phyloP scores from a whole-genome alignment of 2,113 vertebrate genomes.

The Charina bottae region DNA sequence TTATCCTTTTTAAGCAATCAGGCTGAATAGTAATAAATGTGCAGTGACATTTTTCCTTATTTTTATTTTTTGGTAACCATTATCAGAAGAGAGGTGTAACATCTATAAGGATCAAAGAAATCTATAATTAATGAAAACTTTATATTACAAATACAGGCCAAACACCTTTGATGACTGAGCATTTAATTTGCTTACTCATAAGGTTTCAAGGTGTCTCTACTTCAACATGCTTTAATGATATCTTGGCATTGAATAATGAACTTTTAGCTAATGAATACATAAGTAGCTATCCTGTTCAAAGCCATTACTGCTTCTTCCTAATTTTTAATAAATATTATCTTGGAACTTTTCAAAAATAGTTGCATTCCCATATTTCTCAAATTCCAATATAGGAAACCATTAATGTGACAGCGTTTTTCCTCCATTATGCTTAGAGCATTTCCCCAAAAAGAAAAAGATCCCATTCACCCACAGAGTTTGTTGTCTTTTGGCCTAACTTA shows the following conservation, averaged over 20 bases:
- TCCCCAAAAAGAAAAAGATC: neutral
- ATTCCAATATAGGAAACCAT: constrained; percentile 33
- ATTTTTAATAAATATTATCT: constrained; percentile 7
- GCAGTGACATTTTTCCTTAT: neutral
- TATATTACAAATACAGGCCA: neutral
- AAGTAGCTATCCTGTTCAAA: constrained; percentile 7
- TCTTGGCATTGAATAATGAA: constrained; percentile 2
- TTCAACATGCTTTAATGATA: constrained; percentile 29
- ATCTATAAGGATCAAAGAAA: constrained; percentile 36
- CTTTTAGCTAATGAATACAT: constrained; percentile 15
- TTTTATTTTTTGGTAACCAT: constrained; percentile 20
- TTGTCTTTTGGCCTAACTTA: neutral
- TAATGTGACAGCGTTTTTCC: neutral
- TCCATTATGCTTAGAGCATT: neutral
- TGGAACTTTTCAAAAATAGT: constrained; percentile 7
- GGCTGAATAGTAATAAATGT: constrained; percentile 7
- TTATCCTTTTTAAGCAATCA: constrained; percentile 18
- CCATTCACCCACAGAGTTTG: neutral
- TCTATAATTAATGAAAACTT: constrained; percentile 46
- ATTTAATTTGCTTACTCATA: constrained; percentile 23
- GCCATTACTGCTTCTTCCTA: neutral
- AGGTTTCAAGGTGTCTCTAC: neutral
- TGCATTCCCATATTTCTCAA: fast-evolving
- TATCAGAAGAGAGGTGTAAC: constrained; percentile 24
- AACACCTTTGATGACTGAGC: constrained; percentile 21